Base-by-base conservation (phyloP, 2,888 invertebrate genomes). In the Hypsopygia costalis region DNA sequence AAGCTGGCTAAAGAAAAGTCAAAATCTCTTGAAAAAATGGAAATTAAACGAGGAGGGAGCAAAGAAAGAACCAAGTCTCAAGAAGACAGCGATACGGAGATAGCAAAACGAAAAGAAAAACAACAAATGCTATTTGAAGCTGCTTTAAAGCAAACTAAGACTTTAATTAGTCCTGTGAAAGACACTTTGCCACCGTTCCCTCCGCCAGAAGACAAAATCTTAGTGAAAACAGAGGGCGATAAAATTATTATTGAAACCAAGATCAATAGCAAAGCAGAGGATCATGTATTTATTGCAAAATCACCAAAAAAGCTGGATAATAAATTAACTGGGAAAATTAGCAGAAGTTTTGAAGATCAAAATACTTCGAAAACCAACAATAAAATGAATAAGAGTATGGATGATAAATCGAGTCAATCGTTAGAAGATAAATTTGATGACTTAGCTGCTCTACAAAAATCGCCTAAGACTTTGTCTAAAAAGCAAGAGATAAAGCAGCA, bases 111-210 rank as follows among this genome's bases (percentile, higher is more conserved):
- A 34, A 93, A 93, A 69, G 93, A 93, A 59, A 91, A 93, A 49
- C 94, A 94, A 58, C 94, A 94, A 65, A 92, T 93, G 89, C 72
- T 94, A 1, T 94, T 94, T 55, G 94, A 94, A 79, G 93, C 92
- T 2, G 94, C 94, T 1, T 91, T 94, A 62, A 93, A 94, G 65
- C 94, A 94, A 74, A 93, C 93, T 0, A 93, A 93, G 58, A 93
- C 93, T 0, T 81, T 94, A 50, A 90, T 94, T 22, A 94, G 94
- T 69, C 94, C 94, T 0, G 93, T 94, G 0, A 93, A 93, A 66
- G 94, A 94, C 64, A 90, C 91, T 0, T 60, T 94, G 57, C 94
- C 94, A 0, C 90, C 92, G 1, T 94, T 94, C 62, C 94, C 94
- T 7, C 91, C 92, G 30, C 93, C 93, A 0, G 94, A 94, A 70